A percentile compares a stretch with the other conserved stretches of the same genome.
These are phyloP conservation scores for Eubasilissa regina DNA, from an alignment of 1,140 invertebrate genomes.

Conservation along the genomic window DNA sequence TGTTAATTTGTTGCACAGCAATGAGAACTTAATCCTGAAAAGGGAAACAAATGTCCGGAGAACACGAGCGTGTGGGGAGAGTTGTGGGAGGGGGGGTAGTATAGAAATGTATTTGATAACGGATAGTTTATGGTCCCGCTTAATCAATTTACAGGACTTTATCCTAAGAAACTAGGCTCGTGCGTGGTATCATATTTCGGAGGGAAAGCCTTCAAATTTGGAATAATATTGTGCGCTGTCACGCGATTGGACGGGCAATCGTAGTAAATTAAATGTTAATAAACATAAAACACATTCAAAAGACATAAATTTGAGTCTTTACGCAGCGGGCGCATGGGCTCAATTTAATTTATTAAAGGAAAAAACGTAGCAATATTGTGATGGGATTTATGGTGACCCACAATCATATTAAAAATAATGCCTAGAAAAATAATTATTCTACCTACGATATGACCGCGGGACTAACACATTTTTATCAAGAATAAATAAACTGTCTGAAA, in stretches of 20 bases:
- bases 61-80: neutral
- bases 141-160: slow-evolving; percentile 46
- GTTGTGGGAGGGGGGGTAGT: too few relatives aligned
- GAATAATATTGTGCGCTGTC: slow-evolving; percentile 21
- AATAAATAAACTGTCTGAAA: too few relatives aligned
- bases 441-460: neutral
- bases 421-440: neutral
- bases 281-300: slow-evolving; percentile 55
- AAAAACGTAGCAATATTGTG: slow-evolving; percentile 33
- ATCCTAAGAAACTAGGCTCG: slow-evolving; percentile 12
- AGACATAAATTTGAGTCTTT: slow-evolving; percentile 54
- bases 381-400: neutral
- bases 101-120: slow-evolving; percentile 41
- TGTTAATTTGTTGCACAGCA: slow-evolving; percentile 20
- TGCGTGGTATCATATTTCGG: slow-evolving; percentile 33
- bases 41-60: slow-evolving; percentile 18
- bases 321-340: slow-evolving; percentile 39
- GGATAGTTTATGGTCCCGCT: slow-evolving; percentile 26
- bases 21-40: slow-evolving; percentile 26
- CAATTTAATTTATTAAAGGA: slow-evolving; percentile 41
- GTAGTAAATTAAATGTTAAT: slow-evolving; percentile 54
- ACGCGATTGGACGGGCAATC: slow-evolving; percentile 42
- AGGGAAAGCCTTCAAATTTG: slow-evolving; percentile 34
- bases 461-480: too few relatives aligned
- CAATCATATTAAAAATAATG: neutral